Percentiles rank a stretch among this genome's conserved stretches.
Conservation (phyloP, 2,888 invertebrate genomes). For the Nemurella pictetii region DNA sequence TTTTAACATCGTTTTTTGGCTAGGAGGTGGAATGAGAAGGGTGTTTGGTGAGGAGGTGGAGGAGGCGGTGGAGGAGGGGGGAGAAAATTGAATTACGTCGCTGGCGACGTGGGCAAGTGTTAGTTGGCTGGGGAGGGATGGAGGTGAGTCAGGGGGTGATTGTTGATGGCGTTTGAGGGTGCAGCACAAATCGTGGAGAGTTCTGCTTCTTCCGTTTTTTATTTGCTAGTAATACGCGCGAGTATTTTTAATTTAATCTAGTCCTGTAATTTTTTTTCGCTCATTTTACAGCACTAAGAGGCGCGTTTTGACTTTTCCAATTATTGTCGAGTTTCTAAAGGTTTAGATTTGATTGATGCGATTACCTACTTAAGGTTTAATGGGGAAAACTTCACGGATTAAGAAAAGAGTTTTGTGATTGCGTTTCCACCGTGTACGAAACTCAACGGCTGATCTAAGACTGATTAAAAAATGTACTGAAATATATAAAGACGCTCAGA, state of each 20-base stretch:
- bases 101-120: slow-evolving; percentile 25
- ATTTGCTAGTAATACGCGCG: neutral
- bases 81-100: slow-evolving; percentile 36
- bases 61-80: neutral
- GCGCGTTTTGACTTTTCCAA: neutral
- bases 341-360: neutral
- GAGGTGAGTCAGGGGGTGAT: slow-evolving; percentile 12
- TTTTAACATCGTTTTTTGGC: slow-evolving; percentile 33
- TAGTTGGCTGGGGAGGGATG: slow-evolving; percentile 4
- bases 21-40: neutral
- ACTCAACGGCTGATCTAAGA: too few species aligned
- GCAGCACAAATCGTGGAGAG: neutral
- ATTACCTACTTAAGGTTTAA: neutral
- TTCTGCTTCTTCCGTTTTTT: neutral
- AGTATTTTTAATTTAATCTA: neutral
- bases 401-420: neutral
- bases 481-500: too few species aligned
- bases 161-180: slow-evolving; percentile 28
- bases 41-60: too few species aligned
- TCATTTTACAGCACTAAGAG: neutral
- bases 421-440: too few species aligned
- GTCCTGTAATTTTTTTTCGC: neutral
- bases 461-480: too few species aligned
- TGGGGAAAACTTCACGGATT: neutral
- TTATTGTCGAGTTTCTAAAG: neutral